These are phyloP conservation scores for Vicugna pacos DNA, from an alignment of 2,113 vertebrate genomes.

Conservation along the genomic window DNA sequence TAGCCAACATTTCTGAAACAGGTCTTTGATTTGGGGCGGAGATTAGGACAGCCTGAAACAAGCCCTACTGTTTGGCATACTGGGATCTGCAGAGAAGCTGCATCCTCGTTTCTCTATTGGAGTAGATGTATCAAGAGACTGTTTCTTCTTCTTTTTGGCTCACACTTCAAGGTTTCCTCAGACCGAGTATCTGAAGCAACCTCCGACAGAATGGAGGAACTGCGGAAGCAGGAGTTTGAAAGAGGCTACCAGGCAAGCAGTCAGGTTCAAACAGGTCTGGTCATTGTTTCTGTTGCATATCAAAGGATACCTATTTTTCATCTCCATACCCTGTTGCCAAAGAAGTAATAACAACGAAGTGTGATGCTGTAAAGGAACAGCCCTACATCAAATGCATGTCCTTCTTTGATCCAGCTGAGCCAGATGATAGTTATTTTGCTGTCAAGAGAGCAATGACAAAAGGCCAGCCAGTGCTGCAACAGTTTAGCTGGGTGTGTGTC, in stretches of 20 bases:
- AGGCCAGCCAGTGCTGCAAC: not conserved
- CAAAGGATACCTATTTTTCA: constrained; percentile 57
- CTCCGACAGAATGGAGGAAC: not conserved
- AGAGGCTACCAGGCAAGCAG: not conserved
- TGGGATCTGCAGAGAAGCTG: not conserved
- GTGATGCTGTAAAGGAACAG: constrained; percentile 42
- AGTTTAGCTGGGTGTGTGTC: constrained; percentile 41
- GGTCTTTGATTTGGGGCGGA: not conserved
- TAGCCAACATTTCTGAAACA: not conserved
- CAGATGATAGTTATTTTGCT: constrained; percentile 70
- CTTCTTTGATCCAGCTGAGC: constrained; percentile 59
- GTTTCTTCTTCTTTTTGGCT: constrained; percentile 12
- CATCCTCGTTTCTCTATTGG: not conserved
- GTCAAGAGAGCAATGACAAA: constrained; percentile 51
- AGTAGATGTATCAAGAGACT: not conserved
- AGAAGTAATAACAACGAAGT: constrained; percentile 65
- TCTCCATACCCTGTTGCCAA: constrained; percentile 29
- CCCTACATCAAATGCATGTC: not conserved
- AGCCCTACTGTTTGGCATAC: not conserved
- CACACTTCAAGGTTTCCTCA: not conserved
- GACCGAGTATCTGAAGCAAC: not conserved
- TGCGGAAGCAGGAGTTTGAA: not conserved
- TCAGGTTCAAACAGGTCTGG: not conserved
- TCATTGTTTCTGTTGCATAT: constrained; percentile 36
- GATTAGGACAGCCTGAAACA: not conserved